Evolutionary conservation across 2,113 vertebrate species (phyloP).

Genomic region (Archocentrus centrarchus): DNA sequence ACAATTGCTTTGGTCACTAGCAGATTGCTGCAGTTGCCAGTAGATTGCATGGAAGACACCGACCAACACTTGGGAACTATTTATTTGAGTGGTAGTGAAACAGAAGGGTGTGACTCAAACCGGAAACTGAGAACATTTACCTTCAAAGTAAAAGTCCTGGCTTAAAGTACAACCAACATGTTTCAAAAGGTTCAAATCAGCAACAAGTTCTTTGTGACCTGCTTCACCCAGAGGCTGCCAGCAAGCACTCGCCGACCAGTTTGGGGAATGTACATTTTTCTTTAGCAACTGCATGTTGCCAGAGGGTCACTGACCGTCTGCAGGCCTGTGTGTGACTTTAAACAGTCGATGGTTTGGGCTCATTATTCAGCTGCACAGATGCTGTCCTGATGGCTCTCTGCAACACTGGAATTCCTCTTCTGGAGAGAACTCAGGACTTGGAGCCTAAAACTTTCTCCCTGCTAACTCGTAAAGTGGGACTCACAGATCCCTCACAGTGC

Average conservation of each 20-base stretch:
- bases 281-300: background rate
- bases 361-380: background rate
- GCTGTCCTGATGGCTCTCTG: background rate
- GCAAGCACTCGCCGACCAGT: background rate
- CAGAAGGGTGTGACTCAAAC: background rate
- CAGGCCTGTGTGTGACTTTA: background rate
- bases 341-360: background rate
- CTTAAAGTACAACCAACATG: background rate
- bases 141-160: background rate
- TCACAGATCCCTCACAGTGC: background rate
- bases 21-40: background rate
- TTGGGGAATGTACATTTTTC: background rate
- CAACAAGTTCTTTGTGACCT: background rate
- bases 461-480: background rate
- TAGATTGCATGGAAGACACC: background rate
- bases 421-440: background rate
- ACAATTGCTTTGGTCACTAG: background rate
- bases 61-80: background rate
- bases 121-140: background rate
- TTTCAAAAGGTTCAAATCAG: background rate
- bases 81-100: background rate
- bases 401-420: background rate
- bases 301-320: background rate
- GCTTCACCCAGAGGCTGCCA: background rate
- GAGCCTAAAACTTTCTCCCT: background rate